Conservation (phyloP, 2,113 vertebrate species). For the Aix galericulata region DNA sequence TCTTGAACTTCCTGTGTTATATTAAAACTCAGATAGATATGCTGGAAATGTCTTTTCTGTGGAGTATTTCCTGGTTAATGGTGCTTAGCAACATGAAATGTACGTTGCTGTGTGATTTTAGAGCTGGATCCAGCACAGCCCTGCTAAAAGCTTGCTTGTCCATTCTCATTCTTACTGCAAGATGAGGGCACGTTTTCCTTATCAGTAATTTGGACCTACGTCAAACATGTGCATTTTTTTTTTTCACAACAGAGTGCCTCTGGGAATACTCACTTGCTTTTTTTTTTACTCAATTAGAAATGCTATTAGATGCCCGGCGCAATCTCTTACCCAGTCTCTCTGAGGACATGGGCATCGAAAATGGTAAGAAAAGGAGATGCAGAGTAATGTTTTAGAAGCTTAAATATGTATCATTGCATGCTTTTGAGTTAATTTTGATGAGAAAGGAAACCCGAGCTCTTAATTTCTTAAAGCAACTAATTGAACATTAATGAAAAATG, state of each 20-base stretch:
- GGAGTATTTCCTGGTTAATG: not conserved
- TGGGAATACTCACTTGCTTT: not conserved
- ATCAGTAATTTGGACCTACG: not conserved
- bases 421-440: not conserved
- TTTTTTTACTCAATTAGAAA: not conserved
- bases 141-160: not conserved
- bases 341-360: not conserved
- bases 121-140: not conserved
- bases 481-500: not conserved
- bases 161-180: not conserved
- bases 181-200: not conserved
- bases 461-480: not conserved
- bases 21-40: not conserved
- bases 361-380: not conserved
- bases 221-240: not conserved
- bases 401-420: not conserved
- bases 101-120: not conserved
- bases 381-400: not conserved
- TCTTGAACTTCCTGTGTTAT: not conserved
- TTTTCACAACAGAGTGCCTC: not conserved
- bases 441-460: not conserved
- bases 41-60: not conserved
- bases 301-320: not conserved
- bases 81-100: not conserved
- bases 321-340: rapidly evolving